Evolutionary conservation across 2,888 invertebrate genomes (phyloP).

Genomic region (Ligdia adustata): DNA sequence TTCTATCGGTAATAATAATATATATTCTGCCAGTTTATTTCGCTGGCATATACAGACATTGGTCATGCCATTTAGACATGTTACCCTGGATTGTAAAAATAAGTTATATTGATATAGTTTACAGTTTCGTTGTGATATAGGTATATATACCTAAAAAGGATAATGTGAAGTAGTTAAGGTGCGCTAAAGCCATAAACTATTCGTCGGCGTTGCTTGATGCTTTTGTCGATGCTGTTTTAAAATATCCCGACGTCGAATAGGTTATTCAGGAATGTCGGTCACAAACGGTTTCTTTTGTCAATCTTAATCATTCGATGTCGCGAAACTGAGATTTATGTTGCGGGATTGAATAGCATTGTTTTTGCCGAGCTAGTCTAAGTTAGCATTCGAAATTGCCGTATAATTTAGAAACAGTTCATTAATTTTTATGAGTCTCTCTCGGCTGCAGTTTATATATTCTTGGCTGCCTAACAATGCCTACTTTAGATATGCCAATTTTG

Average conservation of each 20-base stretch:
- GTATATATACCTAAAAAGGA: too few species aligned
- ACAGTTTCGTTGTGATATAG: too few species aligned
- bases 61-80: too few species aligned
- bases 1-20: too few species aligned
- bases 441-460: too few species aligned
- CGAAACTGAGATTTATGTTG: conserved; percentile 58
- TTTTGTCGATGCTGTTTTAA: conserved; percentile 50
- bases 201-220: conserved; percentile 54
- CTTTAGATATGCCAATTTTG: too few species aligned
- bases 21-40: too few species aligned
- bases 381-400: conserved; percentile 30
- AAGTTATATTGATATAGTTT: too few species aligned
- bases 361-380: conserved; percentile 20
- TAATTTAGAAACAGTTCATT: neutral
- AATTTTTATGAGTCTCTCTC: neutral
- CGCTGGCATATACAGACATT: too few species aligned
- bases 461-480: too few species aligned
- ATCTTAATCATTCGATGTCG: conserved; percentile 64
- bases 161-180: too few species aligned
- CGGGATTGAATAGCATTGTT: conserved; percentile 36
- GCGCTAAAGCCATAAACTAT: neutral
- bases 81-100: too few species aligned
- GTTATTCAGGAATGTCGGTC: conserved; percentile 50
- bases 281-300: conserved; percentile 59
- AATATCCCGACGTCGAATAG: conserved; percentile 54